Base-by-base conservation (phyloP, 2,113 vertebrate genomes). In the Argyrosomus japonicus region DNA sequence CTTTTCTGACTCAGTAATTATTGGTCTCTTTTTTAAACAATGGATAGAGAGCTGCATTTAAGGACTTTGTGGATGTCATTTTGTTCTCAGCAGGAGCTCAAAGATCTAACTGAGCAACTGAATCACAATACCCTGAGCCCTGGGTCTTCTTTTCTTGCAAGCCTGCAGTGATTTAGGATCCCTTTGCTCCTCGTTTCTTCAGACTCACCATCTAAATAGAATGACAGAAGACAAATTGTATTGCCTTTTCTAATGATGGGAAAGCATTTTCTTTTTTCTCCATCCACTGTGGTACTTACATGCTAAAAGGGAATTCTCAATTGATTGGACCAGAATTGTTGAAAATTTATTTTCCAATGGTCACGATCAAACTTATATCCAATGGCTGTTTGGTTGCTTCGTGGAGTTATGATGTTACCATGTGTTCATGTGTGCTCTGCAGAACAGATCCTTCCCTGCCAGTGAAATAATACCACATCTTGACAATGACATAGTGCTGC, bases 11-110 rank as follows among this genome's bases (percentile, higher is more conserved):
- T 64, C 68, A 62, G 40, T 83, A 76, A 85, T 83, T 64, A 85
- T 19, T 47, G 50, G 25, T 4, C 19, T 78, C 7, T 50, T 29
- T 23, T 73, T 48, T 50, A 8, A 76, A 79, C n/a, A 70, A 68
- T 60, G 29, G 53, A 57, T 68, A 67, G 64, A 86, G 67, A 47
- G 71, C 68, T 79, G 56, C 23, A 67, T 85, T 88, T 71, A 69
- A 47, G 54, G 18, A 57, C 75, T 61, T 50, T 70, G 29, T 68
- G 14, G 27, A 25, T 25, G 53, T 69, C 73, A 63, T 85, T 63
- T 51, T 47, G 14, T 27, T 71, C 61, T 70, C 64, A 56, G 15
- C 10, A 10, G 53, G 57, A 27, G 27, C 12, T 25, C 54, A 73
- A 29, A 61, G 36, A 64, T 76, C 68, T 69, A 68, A 79, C 21